These are phyloP conservation scores for Oostethus manadensis DNA, from an alignment of 2,113 vertebrate genomes.

Conservation along the genomic window DNA sequence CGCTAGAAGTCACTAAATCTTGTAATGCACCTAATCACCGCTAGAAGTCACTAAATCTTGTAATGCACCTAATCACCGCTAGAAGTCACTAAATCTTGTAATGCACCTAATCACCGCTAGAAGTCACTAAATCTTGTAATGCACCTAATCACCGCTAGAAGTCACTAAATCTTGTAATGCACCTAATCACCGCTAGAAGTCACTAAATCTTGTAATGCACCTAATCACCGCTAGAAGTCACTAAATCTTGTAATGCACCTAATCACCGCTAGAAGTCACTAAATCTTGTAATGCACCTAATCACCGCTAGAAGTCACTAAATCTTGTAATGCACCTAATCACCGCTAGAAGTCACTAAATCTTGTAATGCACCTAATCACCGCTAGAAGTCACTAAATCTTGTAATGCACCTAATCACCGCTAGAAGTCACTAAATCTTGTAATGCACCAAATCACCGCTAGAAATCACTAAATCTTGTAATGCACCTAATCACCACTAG, in stretches of 20 bases:
- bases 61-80: constrained; percentile 41
- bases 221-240: constrained; percentile 57
- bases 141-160: constrained; percentile 51
- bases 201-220: too few species aligned
- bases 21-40: constrained; percentile 40
- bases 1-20: constrained; percentile 58
- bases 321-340: too few species aligned
- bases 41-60: constrained; percentile 55
- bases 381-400: constrained; percentile 58
- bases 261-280: constrained; percentile 57
- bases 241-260: too few species aligned
- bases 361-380: constrained; percentile 22
- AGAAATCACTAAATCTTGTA: constrained; percentile 56
- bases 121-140: constrained; percentile 46
- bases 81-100: constrained; percentile 56
- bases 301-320: constrained; percentile 57
- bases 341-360: constrained; percentile 59
- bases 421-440: constrained; percentile 55
- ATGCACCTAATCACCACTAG: constrained; percentile 52
- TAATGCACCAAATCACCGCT: constrained; percentile 40
- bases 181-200: constrained; percentile 54
- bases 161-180: too few species aligned
- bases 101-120: constrained; percentile 51
- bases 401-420: constrained; percentile 40
- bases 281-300: too few species aligned